phyloP scores from a whole-genome alignment of 1,140 invertebrate species.

The Drosophila rhopaloa region DNA sequence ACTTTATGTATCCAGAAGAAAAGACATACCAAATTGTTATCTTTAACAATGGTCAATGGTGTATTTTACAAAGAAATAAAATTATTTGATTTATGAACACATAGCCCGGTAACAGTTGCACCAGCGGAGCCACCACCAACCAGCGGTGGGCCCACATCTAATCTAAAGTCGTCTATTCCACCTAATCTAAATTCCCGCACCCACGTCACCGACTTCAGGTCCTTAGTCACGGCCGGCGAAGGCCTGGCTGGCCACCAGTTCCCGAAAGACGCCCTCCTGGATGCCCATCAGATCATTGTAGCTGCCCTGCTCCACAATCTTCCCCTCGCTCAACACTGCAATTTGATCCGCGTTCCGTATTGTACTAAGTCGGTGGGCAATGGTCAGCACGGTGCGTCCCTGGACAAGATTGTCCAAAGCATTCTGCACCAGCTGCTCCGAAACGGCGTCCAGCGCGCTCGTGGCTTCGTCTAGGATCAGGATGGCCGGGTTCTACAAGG shows the following conservation, averaged over 20 bases:
- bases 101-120: slow-evolving; percentile 2
- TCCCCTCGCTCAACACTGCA: slow-evolving; percentile 93
- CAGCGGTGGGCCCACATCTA: slow-evolving; percentile 19
- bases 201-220: not conserved
- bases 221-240: slow-evolving; percentile 73
- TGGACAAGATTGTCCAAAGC: slow-evolving; percentile 92
- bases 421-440: slow-evolving; percentile 94
- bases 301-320: slow-evolving; percentile 92
- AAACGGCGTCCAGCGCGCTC: slow-evolving; percentile 96
- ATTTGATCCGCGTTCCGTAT: slow-evolving; percentile 96
- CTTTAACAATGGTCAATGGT: slow-evolving; percentile 20
- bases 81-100: slow-evolving; percentile 26
- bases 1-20: not conserved
- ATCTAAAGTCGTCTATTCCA: slow-evolving; percentile 4
- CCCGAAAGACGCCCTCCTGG: slow-evolving; percentile 87
- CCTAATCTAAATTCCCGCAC: not conserved
- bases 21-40: not conserved
- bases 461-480: slow-evolving; percentile 95
- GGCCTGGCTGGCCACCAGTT: slow-evolving; percentile 89
- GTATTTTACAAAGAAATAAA: slow-evolving; percentile 31
- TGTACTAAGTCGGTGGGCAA: slow-evolving; percentile 96
- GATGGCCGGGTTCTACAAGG: slow-evolving; percentile 91
- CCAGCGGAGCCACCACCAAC: slow-evolving; percentile 16
- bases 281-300: slow-evolving; percentile 89
- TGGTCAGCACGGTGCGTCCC: slow-evolving; percentile 95